Percentiles rank a stretch among this genome's conserved stretches.
Evolutionary conservation across 2,888 invertebrate species (phyloP).

Genomic region (Ophraella communa): DNA sequence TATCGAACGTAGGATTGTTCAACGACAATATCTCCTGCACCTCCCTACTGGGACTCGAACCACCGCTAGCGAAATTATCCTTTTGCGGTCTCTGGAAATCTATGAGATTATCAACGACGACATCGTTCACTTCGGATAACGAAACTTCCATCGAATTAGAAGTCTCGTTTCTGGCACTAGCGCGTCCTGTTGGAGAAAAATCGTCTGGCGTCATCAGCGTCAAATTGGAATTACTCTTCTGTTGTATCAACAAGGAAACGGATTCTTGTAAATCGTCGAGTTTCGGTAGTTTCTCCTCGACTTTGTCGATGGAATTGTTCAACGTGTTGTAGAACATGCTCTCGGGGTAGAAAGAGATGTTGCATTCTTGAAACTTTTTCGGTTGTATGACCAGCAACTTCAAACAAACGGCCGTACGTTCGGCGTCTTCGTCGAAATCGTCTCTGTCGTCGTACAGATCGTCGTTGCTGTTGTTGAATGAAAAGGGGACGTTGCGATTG

Average conservation of each 20-base stretch:
- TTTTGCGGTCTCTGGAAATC: slow-evolving; percentile 53
- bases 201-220: slow-evolving; percentile 90
- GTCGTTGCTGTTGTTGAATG: slow-evolving; percentile 60
- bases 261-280: slow-evolving; percentile 56
- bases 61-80: slow-evolving; percentile 73
- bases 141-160: slow-evolving; percentile 13
- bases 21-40: slow-evolving; percentile 86
- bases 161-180: slow-evolving; percentile 49
- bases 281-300: slow-evolving; percentile 48
- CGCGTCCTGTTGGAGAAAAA: slow-evolving; percentile 66
- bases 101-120: slow-evolving; percentile 48
- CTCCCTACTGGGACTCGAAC: slow-evolving; percentile 88
- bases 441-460: slow-evolving; percentile 67
- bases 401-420: slow-evolving; percentile 61
- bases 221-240: slow-evolving; percentile 57
- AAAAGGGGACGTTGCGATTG: slow-evolving; percentile 60
- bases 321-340: slow-evolving; percentile 41
- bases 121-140: slow-evolving; percentile 38
- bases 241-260: slow-evolving; percentile 55
- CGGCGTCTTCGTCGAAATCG: slow-evolving; percentile 64
- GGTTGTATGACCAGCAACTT: slow-evolving; percentile 84
- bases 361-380: slow-evolving; percentile 81
- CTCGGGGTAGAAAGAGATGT: slow-evolving; percentile 54
- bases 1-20: slow-evolving; percentile 59
- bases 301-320: slow-evolving; percentile 22